Base-by-base conservation (phyloP, 2,888 invertebrate species). In the Leptothorax acervorum region DNA sequence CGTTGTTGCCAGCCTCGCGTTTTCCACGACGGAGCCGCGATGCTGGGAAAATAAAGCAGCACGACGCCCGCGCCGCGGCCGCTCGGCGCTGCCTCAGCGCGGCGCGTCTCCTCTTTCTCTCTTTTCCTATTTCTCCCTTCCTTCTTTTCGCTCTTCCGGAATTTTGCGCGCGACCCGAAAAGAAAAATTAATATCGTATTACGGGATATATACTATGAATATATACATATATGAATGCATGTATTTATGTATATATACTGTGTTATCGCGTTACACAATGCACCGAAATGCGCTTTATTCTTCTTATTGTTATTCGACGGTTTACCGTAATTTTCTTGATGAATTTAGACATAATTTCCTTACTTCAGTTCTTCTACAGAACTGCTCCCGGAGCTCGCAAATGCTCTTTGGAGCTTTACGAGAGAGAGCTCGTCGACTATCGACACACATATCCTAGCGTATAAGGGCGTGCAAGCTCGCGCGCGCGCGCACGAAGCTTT, bases 11-110 rank as follows among this genome's bases (percentile, higher is more conserved):
- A 84, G 85, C 86, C 84, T 89, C 87, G 89, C 86, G 87, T 89
- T 91, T 92, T 91, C 86, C 88, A 86, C 89, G 85, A 88, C 85
- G 87, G 88, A 87, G 85, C 85, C 53, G 83, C 90, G 85, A 85
- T 62, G 78, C 86, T 55, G 78, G 75, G 75, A 82, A 89, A 87
- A 88, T 85, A 83, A 87, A 86, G 82, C 82, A 70, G 66, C 85
- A 65, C 83, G 76, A 74, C 68, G 31, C n/a, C 39, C 35, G 35
- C 35, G 0, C 5, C 35, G 0, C 35, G 6, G 35, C 23, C 23
- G 45, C 60, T 71, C 55, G 66, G 12, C 83, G 83, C 62, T 68
- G 53, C 62, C 66, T 85, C 63, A 85, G 79, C 65, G 84, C 42
- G 53, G 53, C 57, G 55, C 71, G n/a, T 5, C 28, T 62, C 18